These are phyloP conservation scores for Sebastolobus altivelis DNA, from an alignment of 2,797 vertebrate species.

Conservation along the genomic window DNA sequence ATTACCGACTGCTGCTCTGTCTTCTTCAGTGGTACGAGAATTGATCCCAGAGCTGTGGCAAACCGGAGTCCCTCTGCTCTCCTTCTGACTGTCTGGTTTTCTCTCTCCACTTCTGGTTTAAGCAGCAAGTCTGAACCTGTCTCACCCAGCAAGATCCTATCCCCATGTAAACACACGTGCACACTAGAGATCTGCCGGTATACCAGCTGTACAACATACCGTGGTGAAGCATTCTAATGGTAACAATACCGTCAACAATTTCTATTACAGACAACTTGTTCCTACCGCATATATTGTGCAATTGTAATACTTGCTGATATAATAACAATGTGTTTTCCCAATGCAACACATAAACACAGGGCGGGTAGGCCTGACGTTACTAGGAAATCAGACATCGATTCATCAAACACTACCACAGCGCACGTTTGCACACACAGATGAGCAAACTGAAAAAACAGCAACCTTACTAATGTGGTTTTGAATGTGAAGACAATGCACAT, in stretches of 20 bases:
- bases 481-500: background rate
- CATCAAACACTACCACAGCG: background rate
- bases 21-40: background rate
- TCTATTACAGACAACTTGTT: background rate
- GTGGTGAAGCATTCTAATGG: background rate
- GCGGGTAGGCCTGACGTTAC: background rate
- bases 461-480: background rate
- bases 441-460: background rate
- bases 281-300: background rate
- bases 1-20: constrained; percentile 4
- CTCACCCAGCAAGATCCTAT: background rate
- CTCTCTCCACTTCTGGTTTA: constrained; percentile 19
- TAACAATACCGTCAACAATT: background rate
- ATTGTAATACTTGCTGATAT: background rate
- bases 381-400: background rate
- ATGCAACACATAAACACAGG: background rate
- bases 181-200: background rate
- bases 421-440: background rate
- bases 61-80: background rate
- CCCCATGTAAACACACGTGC: constrained; percentile 22
- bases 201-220: background rate
- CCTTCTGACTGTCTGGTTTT: constrained; percentile 4
- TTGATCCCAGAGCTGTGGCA: background rate
- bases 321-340: background rate
- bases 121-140: constrained; percentile 62